A percentile compares a stretch with the other conserved stretches of the same genome.
Conservation (phyloP, 2,888 invertebrate species). For the Epinotia demarniana region DNA sequence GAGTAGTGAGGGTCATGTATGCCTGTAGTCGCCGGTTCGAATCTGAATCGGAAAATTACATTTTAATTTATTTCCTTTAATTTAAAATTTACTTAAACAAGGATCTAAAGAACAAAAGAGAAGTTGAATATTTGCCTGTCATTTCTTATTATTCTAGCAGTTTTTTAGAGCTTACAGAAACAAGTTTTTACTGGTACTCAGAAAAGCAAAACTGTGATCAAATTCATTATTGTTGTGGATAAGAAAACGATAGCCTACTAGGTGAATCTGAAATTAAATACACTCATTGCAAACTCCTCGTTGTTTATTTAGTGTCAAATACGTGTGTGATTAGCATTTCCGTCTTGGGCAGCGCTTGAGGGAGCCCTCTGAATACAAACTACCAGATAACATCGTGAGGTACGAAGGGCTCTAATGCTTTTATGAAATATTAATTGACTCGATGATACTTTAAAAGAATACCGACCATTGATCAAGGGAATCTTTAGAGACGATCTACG, state of each 20-base stretch:
- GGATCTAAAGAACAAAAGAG: too few species aligned
- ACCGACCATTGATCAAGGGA: constrained; percentile 12
- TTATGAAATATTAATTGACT: constrained; percentile 57
- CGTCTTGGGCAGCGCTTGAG: constrained; percentile 70
- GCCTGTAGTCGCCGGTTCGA: too few species aligned
- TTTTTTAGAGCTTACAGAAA: too few species aligned
- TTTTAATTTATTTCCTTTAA: too few species aligned
- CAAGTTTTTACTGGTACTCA: too few species aligned
- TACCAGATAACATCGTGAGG: constrained; percentile 68
- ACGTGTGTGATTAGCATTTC: constrained; percentile 70
- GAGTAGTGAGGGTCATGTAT: too few species aligned
- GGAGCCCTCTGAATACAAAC: constrained; percentile 74
- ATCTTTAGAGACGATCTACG: constrained; percentile 31
- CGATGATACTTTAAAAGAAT: constrained; percentile 43
- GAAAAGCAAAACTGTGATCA: too few species aligned
- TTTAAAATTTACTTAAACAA: too few species aligned
- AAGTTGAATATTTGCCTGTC: too few species aligned
- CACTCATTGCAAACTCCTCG: constrained; percentile 35
- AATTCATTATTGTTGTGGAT: too few species aligned
- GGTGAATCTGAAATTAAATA: constrained; percentile 13
- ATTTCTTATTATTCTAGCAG: too few species aligned
- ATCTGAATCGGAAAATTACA: too few species aligned
- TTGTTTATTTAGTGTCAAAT: constrained; percentile 64
- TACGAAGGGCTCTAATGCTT: constrained; percentile 58
- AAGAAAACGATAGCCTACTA: background rate